A percentile compares a stretch with the other conserved stretches of the same genome.
phyloP scores from a whole-genome alignment of 2,888 invertebrate genomes.

The Cyaniris semiargus region DNA sequence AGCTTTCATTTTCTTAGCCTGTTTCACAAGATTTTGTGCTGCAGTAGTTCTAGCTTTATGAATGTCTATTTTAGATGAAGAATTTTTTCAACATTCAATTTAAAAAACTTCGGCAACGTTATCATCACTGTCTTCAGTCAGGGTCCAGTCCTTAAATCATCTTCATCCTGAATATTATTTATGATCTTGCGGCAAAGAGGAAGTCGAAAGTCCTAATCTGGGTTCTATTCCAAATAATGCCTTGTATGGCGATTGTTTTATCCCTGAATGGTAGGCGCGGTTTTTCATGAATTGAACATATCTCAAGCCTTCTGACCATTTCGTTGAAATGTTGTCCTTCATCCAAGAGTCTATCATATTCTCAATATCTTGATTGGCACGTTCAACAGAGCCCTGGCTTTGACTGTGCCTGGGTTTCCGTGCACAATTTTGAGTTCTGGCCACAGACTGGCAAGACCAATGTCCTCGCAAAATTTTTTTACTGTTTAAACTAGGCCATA shows the following conservation, averaged over 20 bases:
- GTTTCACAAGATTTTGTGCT: too few relatives aligned
- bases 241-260: slow-evolving; percentile 8
- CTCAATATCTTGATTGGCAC: slow-evolving; percentile 48
- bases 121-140: not conserved
- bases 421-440: too few relatives aligned
- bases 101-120: not conserved
- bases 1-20: not conserved
- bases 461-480: too few relatives aligned
- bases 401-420: slow-evolving; percentile 40
- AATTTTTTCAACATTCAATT: not conserved
- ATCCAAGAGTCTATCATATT: slow-evolving; percentile 56
- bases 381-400: slow-evolving; percentile 51
- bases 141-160: not conserved
- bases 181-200: slow-evolving; percentile 2
- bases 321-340: slow-evolving; percentile 35
- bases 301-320: slow-evolving; percentile 26
- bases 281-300: slow-evolving; percentile 29
- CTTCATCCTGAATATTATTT: not conserved
- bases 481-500: too few relatives aligned
- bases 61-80: not conserved
- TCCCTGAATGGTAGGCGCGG: slow-evolving; percentile 24
- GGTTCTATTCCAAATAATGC: slow-evolving; percentile 6
- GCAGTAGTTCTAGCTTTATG: too few relatives aligned
- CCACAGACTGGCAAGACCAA: too few relatives aligned
- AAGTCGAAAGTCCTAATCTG: slow-evolving; percentile 3